These are phyloP conservation scores for Phyllotis vaccarum DNA, from an alignment of 2,797 vertebrate species.

Conservation along the genomic window DNA sequence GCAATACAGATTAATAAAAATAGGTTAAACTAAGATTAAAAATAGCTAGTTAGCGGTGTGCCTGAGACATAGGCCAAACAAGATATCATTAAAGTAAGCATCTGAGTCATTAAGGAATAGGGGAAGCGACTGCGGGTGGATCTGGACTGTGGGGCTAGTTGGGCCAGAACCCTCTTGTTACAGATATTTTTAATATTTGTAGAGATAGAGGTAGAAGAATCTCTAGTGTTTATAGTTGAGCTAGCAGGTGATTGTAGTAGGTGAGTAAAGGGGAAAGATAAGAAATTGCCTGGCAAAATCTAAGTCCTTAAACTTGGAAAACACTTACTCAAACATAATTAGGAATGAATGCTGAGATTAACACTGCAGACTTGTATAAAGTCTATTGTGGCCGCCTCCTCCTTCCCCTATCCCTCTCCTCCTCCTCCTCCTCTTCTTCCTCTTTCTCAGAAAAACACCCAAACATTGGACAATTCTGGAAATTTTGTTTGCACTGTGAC, in stretches of 20 bases:
- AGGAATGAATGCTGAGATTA: not conserved
- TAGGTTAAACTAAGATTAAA: no score
- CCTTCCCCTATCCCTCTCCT: not conserved
- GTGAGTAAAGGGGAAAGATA: not conserved
- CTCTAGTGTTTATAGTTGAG: not conserved
- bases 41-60: no score
- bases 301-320: not conserved
- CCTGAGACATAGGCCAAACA: no score
- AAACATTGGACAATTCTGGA: not conserved
- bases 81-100: no score
- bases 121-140: no score
- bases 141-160: no score
- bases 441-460: not conserved
- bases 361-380: not conserved
- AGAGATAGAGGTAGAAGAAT: not conserved
- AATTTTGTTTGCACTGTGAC: slow-evolving; percentile 36
- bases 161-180: no score
- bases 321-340: not conserved
- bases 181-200: not conserved
- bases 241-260: not conserved
- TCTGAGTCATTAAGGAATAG: no score
- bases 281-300: not conserved
- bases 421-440: not conserved
- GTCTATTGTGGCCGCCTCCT: not conserved
- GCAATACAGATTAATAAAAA: no score